Evolutionary conservation across 2,888 invertebrate genomes (phyloP).

Genomic region (Neoscelio sp.): DNA sequence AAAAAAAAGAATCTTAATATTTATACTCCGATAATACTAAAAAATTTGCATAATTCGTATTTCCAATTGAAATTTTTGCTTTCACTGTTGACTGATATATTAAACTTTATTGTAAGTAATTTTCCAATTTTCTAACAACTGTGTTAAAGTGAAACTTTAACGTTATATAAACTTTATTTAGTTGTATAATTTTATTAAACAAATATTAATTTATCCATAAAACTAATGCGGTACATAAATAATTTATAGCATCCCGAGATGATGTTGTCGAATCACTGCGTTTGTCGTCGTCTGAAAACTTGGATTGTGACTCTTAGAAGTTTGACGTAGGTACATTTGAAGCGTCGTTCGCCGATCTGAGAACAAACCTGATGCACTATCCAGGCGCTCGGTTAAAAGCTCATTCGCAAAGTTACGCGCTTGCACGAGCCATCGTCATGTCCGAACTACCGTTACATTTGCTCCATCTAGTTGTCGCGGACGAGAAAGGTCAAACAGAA

Average conservation of each 20-base stretch:
- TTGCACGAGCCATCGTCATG: slow-evolving; percentile 50
- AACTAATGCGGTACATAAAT: too few relatives aligned
- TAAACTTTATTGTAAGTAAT: too few relatives aligned
- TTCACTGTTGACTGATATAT: too few relatives aligned
- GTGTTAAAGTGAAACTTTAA: too few relatives aligned
- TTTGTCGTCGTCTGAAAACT: slow-evolving; percentile 61
- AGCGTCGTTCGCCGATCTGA: slow-evolving; percentile 36
- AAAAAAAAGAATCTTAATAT: too few relatives aligned
- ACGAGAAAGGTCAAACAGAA: slow-evolving; percentile 55
- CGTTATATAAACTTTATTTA: too few relatives aligned
- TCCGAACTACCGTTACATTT: slow-evolving; percentile 48
- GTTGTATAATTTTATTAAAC: too few relatives aligned
- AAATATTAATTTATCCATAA: too few relatives aligned
- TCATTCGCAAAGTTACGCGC: slow-evolving; percentile 73
- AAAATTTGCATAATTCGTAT: too few relatives aligned
- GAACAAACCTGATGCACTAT: slow-evolving; percentile 64
- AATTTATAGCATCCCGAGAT: slow-evolving; percentile 9
- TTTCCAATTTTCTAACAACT: too few relatives aligned
- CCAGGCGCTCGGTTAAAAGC: slow-evolving; percentile 74
- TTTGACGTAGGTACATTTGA: slow-evolving; percentile 65
- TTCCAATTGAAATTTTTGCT: too few relatives aligned
- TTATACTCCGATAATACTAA: too few relatives aligned
- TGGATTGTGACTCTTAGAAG: slow-evolving; percentile 74
- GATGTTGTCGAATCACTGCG: slow-evolving; percentile 8
- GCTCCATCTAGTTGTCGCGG: slow-evolving; percentile 53